phyloP scores from a whole-genome alignment of 1,140 invertebrate genomes.

The Acromyrmex charruanus region DNA sequence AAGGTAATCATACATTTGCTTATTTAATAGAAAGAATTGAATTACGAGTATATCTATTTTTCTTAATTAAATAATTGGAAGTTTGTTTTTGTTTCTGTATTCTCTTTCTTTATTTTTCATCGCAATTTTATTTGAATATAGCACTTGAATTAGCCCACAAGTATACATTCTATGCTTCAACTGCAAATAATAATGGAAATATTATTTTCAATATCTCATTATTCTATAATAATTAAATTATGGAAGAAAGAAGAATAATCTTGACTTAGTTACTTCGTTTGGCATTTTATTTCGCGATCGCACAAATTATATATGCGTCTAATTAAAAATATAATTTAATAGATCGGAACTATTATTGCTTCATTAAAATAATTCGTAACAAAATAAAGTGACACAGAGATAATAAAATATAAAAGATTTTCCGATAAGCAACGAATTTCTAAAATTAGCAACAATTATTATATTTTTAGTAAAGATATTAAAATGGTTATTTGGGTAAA shows the following conservation, averaged over 20 bases:
- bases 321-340: background rate
- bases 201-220: no score
- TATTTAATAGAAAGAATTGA: background rate
- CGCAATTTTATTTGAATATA: no score
- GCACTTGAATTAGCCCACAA: no score
- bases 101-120: background rate
- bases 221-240: background rate
- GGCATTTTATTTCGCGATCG: background rate
- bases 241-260: background rate
- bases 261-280: background rate
- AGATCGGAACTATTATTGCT: background rate
- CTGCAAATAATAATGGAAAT: no score
- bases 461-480: background rate
- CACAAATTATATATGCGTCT: background rate
- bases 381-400: background rate
- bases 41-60: background rate
- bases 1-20: background rate
- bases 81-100: background rate
- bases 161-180: no score
- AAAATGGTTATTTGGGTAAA: background rate
- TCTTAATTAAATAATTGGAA: background rate
- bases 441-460: constrained; percentile 5
- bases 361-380: no score
- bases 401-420: background rate
- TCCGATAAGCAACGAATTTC: background rate